phyloP scores from a whole-genome alignment of 23 tunicate species.

The Trididemnum clinides region DNA sequence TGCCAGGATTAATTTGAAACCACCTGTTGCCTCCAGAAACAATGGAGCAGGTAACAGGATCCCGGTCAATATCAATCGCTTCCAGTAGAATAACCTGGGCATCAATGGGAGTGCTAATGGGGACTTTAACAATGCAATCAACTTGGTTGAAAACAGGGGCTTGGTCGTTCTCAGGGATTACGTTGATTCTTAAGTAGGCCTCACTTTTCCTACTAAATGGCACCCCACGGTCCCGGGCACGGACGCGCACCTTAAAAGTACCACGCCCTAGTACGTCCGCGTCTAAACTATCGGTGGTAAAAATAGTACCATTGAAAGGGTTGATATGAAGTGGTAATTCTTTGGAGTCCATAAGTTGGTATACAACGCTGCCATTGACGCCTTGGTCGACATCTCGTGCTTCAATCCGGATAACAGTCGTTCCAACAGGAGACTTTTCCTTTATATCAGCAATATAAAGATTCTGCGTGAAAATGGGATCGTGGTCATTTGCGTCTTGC shows the following conservation, averaged over 20 bases:
- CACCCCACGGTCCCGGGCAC: constrained; percentile 62
- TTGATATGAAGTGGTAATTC: constrained; percentile 49
- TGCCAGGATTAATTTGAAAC: constrained; percentile 31
- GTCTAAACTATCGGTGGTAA: constrained; percentile 38
- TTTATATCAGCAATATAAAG: constrained; percentile 28
- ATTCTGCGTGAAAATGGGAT: constrained; percentile 62
- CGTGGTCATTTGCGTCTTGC: constrained; percentile 91
- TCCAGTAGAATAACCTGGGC: constrained; percentile 7
- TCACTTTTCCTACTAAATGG: constrained; percentile 62
- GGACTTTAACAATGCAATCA: constrained; percentile 25
- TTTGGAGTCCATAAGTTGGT: constrained; percentile 30
- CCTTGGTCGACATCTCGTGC: constrained; percentile 73
- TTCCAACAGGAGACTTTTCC: constrained; percentile 44
- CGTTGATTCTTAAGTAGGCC: constrained; percentile 27
- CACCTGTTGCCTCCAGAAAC: neutral
- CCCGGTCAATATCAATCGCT: constrained; percentile 58
- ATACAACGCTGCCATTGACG: constrained; percentile 58
- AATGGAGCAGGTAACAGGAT: constrained; percentile 28
- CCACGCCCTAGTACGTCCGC: constrained; percentile 25
- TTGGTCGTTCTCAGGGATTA: constrained; percentile 71
- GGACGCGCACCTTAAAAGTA: constrained; percentile 32
- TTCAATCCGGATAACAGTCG: constrained; percentile 30
- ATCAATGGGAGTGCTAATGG: neutral
- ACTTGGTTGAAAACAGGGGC: constrained; percentile 44
- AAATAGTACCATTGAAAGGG: constrained; percentile 52